phyloP scores from a whole-genome alignment of 92 coral and sea anemone species.

The Blastomussa wellsi region DNA sequence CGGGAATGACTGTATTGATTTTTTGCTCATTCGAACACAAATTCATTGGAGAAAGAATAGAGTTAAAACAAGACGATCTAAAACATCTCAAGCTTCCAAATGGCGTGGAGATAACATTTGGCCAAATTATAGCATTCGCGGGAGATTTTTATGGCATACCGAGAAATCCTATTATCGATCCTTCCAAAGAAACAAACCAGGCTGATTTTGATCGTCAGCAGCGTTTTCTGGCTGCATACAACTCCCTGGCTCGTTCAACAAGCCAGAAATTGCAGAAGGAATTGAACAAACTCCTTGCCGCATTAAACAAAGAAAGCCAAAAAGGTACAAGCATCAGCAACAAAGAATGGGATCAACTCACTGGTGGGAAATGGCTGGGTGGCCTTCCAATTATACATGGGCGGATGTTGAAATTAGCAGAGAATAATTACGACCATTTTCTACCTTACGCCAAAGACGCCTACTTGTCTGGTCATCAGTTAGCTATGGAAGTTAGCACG shows the following conservation, averaged over 20 bases:
- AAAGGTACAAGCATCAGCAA: background rate
- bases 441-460: conserved; percentile 53
- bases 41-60: background rate
- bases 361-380: conserved; percentile 40
- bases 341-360: conserved; percentile 22
- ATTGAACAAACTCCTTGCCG: background rate
- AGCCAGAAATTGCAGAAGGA: background rate
- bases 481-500: conserved; percentile 51
- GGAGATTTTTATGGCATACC: conserved; percentile 44
- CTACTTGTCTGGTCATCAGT: conserved; percentile 49
- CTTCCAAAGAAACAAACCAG: background rate
- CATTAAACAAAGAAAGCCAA: background rate
- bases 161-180: conserved; percentile 7
- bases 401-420: conserved; percentile 50
- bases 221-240: conserved; percentile 25
- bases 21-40: background rate
- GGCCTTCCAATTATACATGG: conserved; percentile 34
- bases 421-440: conserved; percentile 55
- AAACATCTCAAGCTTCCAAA: conserved; percentile 1
- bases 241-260: conserved; percentile 20
- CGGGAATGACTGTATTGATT: background rate
- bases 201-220: background rate
- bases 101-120: conserved; percentile 23
- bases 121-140: conserved; percentile 32
- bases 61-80: background rate